Conservation (phyloP, 2,797 vertebrate species). For the Mergus octosetaceus region DNA sequence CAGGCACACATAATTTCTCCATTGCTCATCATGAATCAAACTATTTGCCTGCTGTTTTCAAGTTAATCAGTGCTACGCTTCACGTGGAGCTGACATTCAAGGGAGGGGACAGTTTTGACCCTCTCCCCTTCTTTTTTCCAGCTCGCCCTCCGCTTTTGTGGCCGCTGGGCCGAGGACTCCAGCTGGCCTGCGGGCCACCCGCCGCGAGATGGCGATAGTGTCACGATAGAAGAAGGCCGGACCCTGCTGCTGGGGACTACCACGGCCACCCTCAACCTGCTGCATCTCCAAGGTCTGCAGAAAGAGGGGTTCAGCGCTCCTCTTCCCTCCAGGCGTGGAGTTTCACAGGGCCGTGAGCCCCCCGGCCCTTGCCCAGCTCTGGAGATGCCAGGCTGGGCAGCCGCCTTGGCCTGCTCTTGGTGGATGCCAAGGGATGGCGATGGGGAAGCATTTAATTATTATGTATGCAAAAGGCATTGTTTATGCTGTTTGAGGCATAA, state of each 20-base stretch:
- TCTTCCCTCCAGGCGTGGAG: not conserved
- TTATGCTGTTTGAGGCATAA: not conserved
- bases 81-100: not conserved
- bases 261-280: constrained; percentile 67
- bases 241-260: constrained; percentile 64
- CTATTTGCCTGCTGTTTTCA: not conserved
- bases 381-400: not conserved
- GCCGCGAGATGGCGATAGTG: constrained; percentile 84
- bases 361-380: not conserved
- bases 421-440: not conserved
- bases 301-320: not conserved
- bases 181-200: constrained; percentile 71
- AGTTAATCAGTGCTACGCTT: not conserved
- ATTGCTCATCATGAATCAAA: accelerated
- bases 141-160: constrained; percentile 58
- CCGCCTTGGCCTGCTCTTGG: not conserved
- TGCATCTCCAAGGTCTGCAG: constrained; percentile 77
- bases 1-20: not conserved
- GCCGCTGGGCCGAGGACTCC: constrained; percentile 65
- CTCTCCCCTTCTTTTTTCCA: constrained; percentile 6
- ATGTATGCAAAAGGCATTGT: not conserved
- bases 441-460: not conserved
- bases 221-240: constrained; percentile 75
- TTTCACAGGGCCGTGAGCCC: not conserved
- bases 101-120: not conserved